Evolutionary conservation across 1,140 invertebrate species (phyloP).

Genomic region (Diabrotica undecimpunctata): DNA sequence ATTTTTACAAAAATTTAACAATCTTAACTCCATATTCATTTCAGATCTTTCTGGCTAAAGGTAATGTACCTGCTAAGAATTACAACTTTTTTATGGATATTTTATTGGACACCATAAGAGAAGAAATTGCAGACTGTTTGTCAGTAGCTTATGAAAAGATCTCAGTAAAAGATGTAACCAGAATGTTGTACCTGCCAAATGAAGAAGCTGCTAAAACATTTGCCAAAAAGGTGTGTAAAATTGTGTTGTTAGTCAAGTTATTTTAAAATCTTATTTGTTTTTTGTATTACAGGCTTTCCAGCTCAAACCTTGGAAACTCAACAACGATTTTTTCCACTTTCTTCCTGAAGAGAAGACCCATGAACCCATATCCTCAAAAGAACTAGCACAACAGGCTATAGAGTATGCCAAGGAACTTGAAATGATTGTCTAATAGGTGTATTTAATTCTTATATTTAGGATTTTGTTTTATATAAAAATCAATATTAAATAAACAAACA

Average conservation of each 20-base stretch:
- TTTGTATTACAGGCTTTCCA: slow-evolving; percentile 33
- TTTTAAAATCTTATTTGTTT: neutral
- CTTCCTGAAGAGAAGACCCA: slow-evolving; percentile 64
- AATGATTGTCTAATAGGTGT: slow-evolving; percentile 87
- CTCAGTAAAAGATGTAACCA: slow-evolving; percentile 78
- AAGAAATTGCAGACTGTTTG: slow-evolving; percentile 94
- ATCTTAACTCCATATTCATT: slow-evolving; percentile 28
- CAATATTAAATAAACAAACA: too few species aligned
- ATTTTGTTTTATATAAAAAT: too few species aligned
- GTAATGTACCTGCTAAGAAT: slow-evolving; percentile 92
- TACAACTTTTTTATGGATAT: slow-evolving; percentile 98
- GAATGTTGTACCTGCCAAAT: slow-evolving; percentile 84
- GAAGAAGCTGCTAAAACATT: slow-evolving; percentile 76
- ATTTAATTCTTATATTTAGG: too few species aligned
- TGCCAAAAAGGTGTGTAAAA: slow-evolving; percentile 61
- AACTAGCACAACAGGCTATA: slow-evolving; percentile 89
- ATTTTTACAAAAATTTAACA: too few species aligned
- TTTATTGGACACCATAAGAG: slow-evolving; percentile 89
- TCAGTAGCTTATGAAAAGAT: slow-evolving; percentile 95
- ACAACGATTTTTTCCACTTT: slow-evolving; percentile 79
- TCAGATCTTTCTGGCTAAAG: slow-evolving; percentile 78
- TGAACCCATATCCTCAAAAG: slow-evolving; percentile 83
- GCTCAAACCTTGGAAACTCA: slow-evolving; percentile 72
- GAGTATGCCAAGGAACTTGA: slow-evolving; percentile 98
- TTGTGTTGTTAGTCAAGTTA: too few species aligned